phyloP scores from a whole-genome alignment of 2,113 vertebrate genomes.

The Spermophilus dauricus region DNA sequence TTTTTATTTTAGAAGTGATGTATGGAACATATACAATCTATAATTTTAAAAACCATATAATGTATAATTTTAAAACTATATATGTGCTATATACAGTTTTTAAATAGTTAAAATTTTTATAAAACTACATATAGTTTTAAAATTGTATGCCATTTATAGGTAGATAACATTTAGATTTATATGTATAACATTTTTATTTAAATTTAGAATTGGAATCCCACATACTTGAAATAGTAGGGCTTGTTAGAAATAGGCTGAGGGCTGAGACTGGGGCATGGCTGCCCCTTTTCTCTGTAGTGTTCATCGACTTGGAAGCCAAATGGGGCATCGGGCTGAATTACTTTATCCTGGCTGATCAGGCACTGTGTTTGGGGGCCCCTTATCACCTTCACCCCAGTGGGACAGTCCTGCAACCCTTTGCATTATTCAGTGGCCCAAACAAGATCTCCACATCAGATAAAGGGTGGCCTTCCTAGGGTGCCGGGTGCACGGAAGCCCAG shows the following conservation, averaged over 20 bases:
- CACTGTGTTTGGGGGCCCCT: constrained; percentile 71
- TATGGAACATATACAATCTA: not conserved
- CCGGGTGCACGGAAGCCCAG: rapidly evolving
- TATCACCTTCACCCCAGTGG: constrained; percentile 63
- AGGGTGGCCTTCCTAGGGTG: not conserved
- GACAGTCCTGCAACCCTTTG: constrained; percentile 57
- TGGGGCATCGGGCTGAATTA: constrained; percentile 63
- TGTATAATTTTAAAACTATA: not conserved
- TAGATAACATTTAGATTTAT: not conserved
- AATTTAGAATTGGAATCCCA: not conserved
- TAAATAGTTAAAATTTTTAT: not conserved
- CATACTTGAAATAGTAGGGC: not conserved
- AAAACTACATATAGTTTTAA: not conserved
- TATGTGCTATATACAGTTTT: not conserved
- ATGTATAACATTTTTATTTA: not conserved
- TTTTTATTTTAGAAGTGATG: not conserved
- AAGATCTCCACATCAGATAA: constrained; percentile 71
- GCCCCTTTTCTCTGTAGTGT: not conserved
- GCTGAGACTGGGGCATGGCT: not conserved
- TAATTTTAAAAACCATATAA: not conserved
- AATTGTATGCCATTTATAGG: not conserved
- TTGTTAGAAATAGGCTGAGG: not conserved
- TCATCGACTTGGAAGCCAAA: constrained; percentile 39
- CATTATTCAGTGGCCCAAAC: constrained; percentile 76
- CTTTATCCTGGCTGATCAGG: constrained; percentile 56